phyloP scores from a whole-genome alignment of 2,888 invertebrate species.

The Zaprionus obscuricornis region DNA sequence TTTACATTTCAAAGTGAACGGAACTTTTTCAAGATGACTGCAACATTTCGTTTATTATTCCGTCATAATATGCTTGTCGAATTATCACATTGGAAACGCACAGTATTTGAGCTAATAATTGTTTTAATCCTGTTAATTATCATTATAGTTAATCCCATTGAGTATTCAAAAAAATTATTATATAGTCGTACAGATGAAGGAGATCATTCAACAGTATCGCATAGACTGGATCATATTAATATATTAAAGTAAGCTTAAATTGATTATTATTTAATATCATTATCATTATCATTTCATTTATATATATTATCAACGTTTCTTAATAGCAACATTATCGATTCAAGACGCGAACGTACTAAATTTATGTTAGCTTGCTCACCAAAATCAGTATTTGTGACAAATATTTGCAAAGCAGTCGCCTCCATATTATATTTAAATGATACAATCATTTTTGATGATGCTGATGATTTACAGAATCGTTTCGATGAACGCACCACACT shows the following conservation, averaged over 20 bases:
- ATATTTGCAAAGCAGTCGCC: constrained; percentile 43
- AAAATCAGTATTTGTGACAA: constrained; percentile 8
- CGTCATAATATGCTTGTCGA: constrained; percentile 59
- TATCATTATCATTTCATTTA: neutral
- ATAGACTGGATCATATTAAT: constrained; percentile 48
- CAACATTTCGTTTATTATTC: constrained; percentile 51
- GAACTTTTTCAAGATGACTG: constrained; percentile 45
- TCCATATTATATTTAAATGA: constrained; percentile 36
- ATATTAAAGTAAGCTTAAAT: constrained; percentile 59
- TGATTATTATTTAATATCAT: neutral
- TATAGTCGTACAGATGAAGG: constrained; percentile 34
- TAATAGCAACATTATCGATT: constrained; percentile 34
- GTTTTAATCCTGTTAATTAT: constrained; percentile 50
- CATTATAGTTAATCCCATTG: constrained; percentile 50
- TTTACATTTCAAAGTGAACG: neutral
- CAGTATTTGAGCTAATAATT: constrained; percentile 55
- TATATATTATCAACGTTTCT: neutral
- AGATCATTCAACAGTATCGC: constrained; percentile 25
- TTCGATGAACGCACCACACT: constrained; percentile 60
- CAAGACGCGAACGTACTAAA: constrained; percentile 50
- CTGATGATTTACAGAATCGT: constrained; percentile 40
- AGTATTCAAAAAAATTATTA: constrained; percentile 38
- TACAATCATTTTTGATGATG: constrained; percentile 26
- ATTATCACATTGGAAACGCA: constrained; percentile 45
- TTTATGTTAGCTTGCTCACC: constrained; percentile 62